These are phyloP conservation scores for Mustela lutreola DNA, from an alignment of 2,113 vertebrate species.

Conservation along the genomic window DNA sequence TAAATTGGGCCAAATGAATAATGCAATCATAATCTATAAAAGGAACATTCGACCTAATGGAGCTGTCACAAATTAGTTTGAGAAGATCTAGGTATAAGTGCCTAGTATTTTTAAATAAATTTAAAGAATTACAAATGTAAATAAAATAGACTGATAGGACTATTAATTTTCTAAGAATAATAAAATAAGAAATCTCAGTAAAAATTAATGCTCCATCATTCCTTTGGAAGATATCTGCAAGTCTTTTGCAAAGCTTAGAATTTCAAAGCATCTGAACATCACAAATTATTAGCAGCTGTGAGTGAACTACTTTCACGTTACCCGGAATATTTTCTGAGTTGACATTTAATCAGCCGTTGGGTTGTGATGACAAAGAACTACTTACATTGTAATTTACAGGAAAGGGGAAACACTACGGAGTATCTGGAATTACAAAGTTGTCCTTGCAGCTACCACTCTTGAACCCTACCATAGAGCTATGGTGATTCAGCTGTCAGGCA, in stretches of 20 bases:
- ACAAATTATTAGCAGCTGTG: slow-evolving; percentile 39
- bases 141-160: neutral
- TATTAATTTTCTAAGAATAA: neutral
- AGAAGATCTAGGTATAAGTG: neutral
- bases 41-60: slow-evolving; percentile 13
- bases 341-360: neutral
- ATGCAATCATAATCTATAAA: slow-evolving; percentile 1
- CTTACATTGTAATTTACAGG: neutral
- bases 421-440: neutral
- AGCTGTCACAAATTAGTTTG: slow-evolving; percentile 32
- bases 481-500: neutral
- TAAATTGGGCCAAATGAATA: slow-evolving; percentile 36
- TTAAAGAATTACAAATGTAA: neutral
- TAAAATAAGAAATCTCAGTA: neutral
- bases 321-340: neutral
- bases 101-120: neutral
- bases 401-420: neutral
- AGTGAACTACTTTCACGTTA: neutral
- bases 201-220: slow-evolving; percentile 22
- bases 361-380: neutral
- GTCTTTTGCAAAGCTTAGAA: neutral
- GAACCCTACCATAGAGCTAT: neutral
- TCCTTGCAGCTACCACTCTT: neutral
- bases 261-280: neutral
- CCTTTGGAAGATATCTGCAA: neutral